Conservation (phyloP, 2,797 vertebrate genomes). For the Sciurus vulgaris region DNA sequence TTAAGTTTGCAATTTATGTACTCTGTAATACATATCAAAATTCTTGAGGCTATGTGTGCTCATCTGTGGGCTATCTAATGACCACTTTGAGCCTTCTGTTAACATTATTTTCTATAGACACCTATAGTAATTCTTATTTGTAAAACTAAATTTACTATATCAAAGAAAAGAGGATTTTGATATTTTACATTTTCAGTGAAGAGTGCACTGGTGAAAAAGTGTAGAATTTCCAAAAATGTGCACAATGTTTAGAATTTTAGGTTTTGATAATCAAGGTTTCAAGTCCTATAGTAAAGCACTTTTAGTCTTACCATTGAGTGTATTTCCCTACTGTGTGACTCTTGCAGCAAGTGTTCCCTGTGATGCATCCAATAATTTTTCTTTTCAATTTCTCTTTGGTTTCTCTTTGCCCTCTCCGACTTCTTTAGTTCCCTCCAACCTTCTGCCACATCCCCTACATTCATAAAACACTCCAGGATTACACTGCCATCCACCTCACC, state of each 20-base stretch:
- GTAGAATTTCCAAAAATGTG: not conserved
- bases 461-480: not conserved
- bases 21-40: not conserved
- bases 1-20: not conserved
- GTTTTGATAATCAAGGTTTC: not conserved
- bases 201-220: not conserved
- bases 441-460: not conserved
- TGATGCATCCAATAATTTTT: not conserved
- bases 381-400: slow-evolving; percentile 52
- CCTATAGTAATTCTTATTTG: not conserved
- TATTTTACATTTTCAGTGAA: slow-evolving; percentile 8
- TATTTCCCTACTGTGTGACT: slow-evolving; percentile 1
- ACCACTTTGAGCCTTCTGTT: not conserved
- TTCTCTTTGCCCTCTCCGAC: not conserved
- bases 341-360: not conserved
- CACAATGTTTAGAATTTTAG: slow-evolving; percentile 32
- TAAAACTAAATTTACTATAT: slow-evolving; percentile 21
- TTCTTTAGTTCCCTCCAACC: not conserved
- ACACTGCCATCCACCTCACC: not conserved
- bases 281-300: not conserved
- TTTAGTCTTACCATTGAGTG: not conserved
- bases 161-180: not conserved
- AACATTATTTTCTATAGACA: not conserved
- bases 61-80: not conserved
- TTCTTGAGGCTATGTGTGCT: not conserved